Evolutionary conservation across 2,888 invertebrate genomes (phyloP).

Genomic region (Troides aeacus): DNA sequence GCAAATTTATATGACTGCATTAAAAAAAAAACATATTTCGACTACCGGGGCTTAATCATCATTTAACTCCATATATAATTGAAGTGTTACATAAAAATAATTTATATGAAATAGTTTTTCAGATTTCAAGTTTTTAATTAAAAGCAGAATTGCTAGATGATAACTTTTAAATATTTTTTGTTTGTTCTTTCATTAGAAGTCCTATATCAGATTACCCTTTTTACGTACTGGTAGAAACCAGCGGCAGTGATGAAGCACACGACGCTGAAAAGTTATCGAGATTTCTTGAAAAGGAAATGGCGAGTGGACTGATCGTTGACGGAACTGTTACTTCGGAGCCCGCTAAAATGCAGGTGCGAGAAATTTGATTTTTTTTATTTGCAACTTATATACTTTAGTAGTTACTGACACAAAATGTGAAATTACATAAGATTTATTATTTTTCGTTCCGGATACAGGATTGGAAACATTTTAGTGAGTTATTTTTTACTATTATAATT

Average conservation of each 20-base stretch:
- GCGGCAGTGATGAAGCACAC: constrained; percentile 90
- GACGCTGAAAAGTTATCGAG: constrained; percentile 92
- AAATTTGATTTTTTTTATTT: not conserved
- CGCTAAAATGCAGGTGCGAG: constrained; percentile 85
- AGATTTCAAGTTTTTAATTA: not conserved
- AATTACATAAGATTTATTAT: too few relatives aligned
- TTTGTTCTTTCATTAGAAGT: constrained; percentile 53
- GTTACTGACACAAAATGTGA: too few relatives aligned
- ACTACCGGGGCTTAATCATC: too few relatives aligned
- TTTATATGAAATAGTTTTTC: too few relatives aligned
- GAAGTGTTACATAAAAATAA: too few relatives aligned
- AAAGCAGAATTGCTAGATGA: not conserved
- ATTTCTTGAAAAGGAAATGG: constrained; percentile 88
- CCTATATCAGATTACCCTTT: constrained; percentile 86
- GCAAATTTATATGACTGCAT: too few relatives aligned
- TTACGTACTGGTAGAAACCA: constrained; percentile 92
- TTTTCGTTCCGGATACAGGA: too few relatives aligned
- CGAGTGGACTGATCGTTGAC: constrained; percentile 85
- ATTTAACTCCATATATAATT: too few relatives aligned
- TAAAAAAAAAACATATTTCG: too few relatives aligned
- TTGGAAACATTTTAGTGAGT: too few relatives aligned
- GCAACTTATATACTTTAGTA: not conserved
- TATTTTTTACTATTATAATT: not conserved
- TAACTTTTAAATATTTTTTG: not conserved
- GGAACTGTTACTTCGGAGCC: constrained; percentile 93